phyloP scores from a whole-genome alignment of 2,888 invertebrate species.

The Tetragonula carbonaria region DNA sequence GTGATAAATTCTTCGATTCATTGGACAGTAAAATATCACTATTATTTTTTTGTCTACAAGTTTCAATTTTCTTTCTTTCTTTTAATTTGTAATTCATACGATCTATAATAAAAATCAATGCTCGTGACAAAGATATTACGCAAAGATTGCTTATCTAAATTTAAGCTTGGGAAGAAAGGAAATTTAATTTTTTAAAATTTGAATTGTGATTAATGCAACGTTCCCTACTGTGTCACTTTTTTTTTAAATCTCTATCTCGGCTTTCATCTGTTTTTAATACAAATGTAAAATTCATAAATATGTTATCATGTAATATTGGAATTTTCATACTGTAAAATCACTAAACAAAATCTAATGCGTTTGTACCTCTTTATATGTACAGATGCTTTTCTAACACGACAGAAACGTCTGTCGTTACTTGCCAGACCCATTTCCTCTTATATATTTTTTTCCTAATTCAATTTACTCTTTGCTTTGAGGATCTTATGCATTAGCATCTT shows the following conservation, averaged over 20 bases:
- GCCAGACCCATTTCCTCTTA: conserved; percentile 29
- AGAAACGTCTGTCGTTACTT: conserved; percentile 14
- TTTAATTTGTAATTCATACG: conserved; percentile 7
- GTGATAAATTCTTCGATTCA: conserved; percentile 15
- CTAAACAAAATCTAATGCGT: conserved; percentile 23
- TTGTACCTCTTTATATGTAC: conserved; percentile 58
- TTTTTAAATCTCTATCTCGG: background rate
- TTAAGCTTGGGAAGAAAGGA: background rate
- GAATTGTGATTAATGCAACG: conserved; percentile 5
- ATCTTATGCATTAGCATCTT: conserved; percentile 66
- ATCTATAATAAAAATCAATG: conserved; percentile 30
- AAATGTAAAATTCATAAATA: background rate
- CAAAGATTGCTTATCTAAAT: conserved; percentile 23
- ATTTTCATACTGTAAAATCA: background rate
- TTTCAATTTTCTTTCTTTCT: background rate
- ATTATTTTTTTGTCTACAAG: background rate
- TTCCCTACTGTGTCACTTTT: background rate
- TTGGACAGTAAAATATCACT: conserved; percentile 14
- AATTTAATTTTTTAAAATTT: conserved; percentile 7
- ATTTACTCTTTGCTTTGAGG: conserved; percentile 46
- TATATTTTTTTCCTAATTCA: conserved; percentile 23
- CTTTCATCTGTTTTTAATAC: background rate
- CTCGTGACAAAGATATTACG: conserved; percentile 26
- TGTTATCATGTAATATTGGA: background rate
- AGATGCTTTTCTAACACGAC: conserved; percentile 51